A percentile compares a stretch with the other conserved stretches of the same genome.
These are phyloP conservation scores for Nasua narica DNA, from an alignment of 2,797 vertebrate genomes.

Conservation along the genomic window DNA sequence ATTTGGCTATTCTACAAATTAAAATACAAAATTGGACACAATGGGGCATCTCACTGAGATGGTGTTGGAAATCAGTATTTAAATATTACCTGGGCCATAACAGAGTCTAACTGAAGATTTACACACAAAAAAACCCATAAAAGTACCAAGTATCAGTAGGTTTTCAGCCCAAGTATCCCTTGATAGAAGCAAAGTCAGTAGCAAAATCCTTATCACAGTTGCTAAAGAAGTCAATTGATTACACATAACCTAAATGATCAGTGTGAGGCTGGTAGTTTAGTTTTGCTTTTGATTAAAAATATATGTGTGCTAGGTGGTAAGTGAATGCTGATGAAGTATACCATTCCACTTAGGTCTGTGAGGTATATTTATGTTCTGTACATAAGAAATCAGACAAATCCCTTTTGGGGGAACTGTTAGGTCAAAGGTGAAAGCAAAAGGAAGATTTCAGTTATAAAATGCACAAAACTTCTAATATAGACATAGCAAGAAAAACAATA, in stretches of 20 bases:
- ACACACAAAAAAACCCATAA: not conserved
- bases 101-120: not conserved
- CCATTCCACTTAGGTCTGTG: not conserved
- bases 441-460: not conserved
- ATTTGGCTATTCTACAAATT: not conserved
- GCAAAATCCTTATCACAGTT: not conserved
- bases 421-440: not conserved
- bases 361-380: not conserved
- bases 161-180: not conserved
- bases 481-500: not conserved
- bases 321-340: not conserved
- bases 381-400: too few relatives aligned
- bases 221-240: not conserved
- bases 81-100: constrained; percentile 12
- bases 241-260: not conserved
- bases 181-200: not conserved
- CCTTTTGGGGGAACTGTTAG: not conserved
- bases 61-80: not conserved
- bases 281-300: not conserved
- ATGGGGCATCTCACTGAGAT: not conserved
- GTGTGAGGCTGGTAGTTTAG: not conserved
- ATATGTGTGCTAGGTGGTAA: not conserved
- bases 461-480: not conserved
- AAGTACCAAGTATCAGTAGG: not conserved
- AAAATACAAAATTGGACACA: not conserved